Percentiles rank a stretch among this genome's conserved stretches.
Conservation (phyloP, 2,797 vertebrate genomes). For the Sebastes diploproa region DNA sequence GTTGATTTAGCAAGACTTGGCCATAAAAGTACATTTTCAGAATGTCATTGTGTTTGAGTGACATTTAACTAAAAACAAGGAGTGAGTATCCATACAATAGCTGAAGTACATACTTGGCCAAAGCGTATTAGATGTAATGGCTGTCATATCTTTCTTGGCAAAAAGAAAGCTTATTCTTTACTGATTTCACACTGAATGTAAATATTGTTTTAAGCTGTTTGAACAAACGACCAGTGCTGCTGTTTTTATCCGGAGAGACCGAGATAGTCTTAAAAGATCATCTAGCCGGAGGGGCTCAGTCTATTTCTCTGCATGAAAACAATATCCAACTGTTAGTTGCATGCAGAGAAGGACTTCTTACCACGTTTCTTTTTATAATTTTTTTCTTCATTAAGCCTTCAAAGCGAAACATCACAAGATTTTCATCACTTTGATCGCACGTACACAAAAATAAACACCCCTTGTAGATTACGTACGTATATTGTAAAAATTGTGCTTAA, state of each 20-base stretch:
- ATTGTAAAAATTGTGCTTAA: neutral
- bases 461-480: neutral
- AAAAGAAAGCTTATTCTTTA: neutral
- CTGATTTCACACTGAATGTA: neutral
- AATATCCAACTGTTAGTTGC: constrained; percentile 38
- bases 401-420: neutral
- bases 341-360: constrained; percentile 15
- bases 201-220: constrained; percentile 28
- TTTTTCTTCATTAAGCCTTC: constrained; percentile 9
- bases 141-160: neutral
- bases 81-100: neutral
- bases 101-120: neutral
- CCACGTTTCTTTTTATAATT: neutral
- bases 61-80: neutral
- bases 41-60: neutral
- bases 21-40: neutral
- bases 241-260: neutral
- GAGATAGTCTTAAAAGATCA: constrained; percentile 11
- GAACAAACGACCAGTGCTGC: constrained; percentile 11
- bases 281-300: constrained; percentile 21
- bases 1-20: neutral
- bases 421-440: neutral
- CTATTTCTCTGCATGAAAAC: constrained; percentile 37
- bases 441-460: neutral
- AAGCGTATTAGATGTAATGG: neutral